Evolutionary conservation across 2,797 vertebrate genomes (phyloP), one percentile per base, ranked within the genome.

Genomic region (Scarus forsteni): DNA sequence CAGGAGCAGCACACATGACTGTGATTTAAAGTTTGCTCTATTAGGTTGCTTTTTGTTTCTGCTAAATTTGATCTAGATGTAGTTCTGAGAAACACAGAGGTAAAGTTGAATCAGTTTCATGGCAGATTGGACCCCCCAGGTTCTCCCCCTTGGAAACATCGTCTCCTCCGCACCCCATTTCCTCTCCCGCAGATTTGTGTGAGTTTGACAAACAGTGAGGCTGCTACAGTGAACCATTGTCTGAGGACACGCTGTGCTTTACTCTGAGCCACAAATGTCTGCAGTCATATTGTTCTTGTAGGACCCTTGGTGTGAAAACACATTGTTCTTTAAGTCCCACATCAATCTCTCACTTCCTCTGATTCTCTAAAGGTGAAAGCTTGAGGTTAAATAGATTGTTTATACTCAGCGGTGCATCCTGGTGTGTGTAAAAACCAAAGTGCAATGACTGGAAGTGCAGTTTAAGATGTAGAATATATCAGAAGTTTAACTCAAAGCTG

Each of bases 191-290:
- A 52, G 71, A 56, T 73, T 69, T 77, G 39, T 66, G 40, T 65
- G 67, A 64, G 56, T 57, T 54, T 84, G 73, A 75, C 73, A 79
- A 81, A 85, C 55, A 72, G 50, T 36, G 19, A 39, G 49, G 36
- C 69, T 66, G 70, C 57, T 56, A 19, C 14, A 62, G 48, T 73
- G 66, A 78, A 64, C 70, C 60, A 67, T 66, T 85, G 51, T 27
- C 56, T 18, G 54, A 70, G 74, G 63, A 75, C 80, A 42, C 12
- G 3, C 67, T 75, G 76, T 74, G 74, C 77, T 80, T 80, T 69
- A 42, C 43, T 86, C 78, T 70, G n/a, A 40, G 51, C 70, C 56
- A 55, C 69, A 53, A 60, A 79, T 10, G 10, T 52, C 70, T 64
- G 58, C 73, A 69, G 70, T 64, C 73, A 58, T 64, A 68, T 59